Evolutionary conservation across 2,888 invertebrate species (phyloP).

Genomic region (Phengaris arion): DNA sequence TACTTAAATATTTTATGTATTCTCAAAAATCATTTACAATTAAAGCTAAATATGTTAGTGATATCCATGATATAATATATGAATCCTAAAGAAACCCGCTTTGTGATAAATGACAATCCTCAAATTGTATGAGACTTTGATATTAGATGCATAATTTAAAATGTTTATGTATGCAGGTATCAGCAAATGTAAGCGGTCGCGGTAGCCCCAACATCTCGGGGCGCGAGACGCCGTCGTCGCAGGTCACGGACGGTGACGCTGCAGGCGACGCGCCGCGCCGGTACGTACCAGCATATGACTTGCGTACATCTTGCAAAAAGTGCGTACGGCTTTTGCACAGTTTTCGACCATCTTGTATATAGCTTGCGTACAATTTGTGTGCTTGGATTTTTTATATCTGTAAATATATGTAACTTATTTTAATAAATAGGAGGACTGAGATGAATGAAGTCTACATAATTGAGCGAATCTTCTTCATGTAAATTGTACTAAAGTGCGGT

Average conservation of each 20-base stretch:
- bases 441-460: too few relatives aligned
- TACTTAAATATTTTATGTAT: too few relatives aligned
- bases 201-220: conserved; percentile 98
- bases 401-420: too few relatives aligned
- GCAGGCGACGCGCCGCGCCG: conserved; percentile 71
- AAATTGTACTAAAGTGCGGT: too few relatives aligned
- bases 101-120: too few relatives aligned
- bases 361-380: neutral
- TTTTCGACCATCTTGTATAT: neutral
- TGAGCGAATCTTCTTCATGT: too few relatives aligned
- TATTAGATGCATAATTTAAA: neutral
- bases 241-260: conserved; percentile 89
- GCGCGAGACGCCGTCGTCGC: conserved; percentile 96
- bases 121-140: too few relatives aligned
- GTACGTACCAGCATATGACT: conserved; percentile 43
- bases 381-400: neutral
- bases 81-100: too few relatives aligned
- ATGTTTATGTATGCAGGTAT: conserved; percentile 63
- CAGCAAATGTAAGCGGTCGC: conserved; percentile 94
- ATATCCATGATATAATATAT: too few relatives aligned
- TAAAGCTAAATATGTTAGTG: too few relatives aligned
- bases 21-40: too few relatives aligned
- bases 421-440: too few relatives aligned
- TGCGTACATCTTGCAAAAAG: neutral
- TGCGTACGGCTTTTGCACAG: neutral